Evolutionary conservation across 2,113 vertebrate genomes (phyloP).

Genomic region (Craseonycteris thonglongyai): DNA sequence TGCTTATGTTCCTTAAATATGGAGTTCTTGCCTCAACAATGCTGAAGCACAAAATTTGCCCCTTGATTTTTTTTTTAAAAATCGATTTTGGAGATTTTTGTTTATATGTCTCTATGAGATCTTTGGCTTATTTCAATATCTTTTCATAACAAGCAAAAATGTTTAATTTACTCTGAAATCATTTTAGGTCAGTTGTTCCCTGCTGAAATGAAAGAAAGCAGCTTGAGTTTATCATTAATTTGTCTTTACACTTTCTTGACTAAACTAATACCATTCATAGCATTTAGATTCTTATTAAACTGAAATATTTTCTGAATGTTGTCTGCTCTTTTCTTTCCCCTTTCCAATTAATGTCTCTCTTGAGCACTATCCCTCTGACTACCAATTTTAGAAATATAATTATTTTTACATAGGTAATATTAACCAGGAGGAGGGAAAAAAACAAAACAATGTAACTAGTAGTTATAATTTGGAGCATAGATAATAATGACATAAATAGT

Average conservation of each 20-base stretch:
- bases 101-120: not conserved
- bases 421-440: not conserved
- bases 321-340: not conserved
- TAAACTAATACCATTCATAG: not conserved
- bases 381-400: not conserved
- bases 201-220: not conserved
- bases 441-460: not conserved
- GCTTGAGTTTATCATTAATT: not conserved
- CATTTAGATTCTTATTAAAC: not conserved
- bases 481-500: not conserved
- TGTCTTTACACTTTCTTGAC: not conserved
- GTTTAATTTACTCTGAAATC: not conserved
- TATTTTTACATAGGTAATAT: not conserved
- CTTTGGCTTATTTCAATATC: not conserved
- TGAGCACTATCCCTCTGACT: not conserved
- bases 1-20: not conserved
- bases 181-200: not conserved
- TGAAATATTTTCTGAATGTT: not conserved
- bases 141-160: not conserved
- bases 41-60: too few species aligned
- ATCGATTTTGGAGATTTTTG: not conserved
- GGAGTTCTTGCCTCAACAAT: too few species aligned
- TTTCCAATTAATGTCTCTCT: not conserved
- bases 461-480: not conserved
- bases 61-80: too few species aligned